Evolutionary conservation across 2,113 vertebrate species (phyloP).

Genomic region (Lampris incognitus): DNA sequence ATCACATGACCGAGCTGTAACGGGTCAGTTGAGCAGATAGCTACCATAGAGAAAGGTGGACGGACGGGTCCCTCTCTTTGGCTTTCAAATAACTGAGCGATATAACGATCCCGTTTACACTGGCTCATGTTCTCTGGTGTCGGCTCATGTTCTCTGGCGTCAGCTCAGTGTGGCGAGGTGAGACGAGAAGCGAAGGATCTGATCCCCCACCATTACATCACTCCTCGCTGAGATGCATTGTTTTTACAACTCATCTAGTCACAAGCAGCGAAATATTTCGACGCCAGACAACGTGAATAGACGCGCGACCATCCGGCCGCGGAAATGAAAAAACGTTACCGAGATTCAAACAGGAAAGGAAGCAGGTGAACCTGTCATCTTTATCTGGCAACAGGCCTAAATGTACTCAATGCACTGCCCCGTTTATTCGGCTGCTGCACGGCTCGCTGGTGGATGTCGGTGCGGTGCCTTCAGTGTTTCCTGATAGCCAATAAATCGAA

Average conservation of each 20-base stretch:
- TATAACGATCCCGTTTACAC: no score
- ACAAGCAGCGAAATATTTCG: background rate
- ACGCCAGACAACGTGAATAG: no score
- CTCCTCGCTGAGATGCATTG: constrained; percentile 24
- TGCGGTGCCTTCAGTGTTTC: background rate
- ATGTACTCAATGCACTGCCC: background rate
- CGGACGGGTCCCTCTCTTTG: no score
- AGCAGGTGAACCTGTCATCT: constrained; percentile 64
- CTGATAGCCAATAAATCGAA: constrained; percentile 27
- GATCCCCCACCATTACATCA: constrained; percentile 41
- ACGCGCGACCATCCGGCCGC: background rate
- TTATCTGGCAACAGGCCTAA: constrained; percentile 45
- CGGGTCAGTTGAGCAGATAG: no score
- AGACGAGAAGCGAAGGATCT: constrained; percentile 7
- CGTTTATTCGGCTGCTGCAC: no score
- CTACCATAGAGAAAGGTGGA: no score
- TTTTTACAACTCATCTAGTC: constrained; percentile 28
- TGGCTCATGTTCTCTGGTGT: no score
- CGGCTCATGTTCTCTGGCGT: no score
- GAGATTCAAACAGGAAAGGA: constrained; percentile 36
- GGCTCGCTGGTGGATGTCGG: no score
- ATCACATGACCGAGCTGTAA: background rate
- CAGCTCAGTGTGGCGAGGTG: background rate
- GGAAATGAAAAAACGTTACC: background rate
- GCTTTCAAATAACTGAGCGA: no score